Conservation (phyloP, 1,140 invertebrate species). For the Ruditapes philippinarum region DNA sequence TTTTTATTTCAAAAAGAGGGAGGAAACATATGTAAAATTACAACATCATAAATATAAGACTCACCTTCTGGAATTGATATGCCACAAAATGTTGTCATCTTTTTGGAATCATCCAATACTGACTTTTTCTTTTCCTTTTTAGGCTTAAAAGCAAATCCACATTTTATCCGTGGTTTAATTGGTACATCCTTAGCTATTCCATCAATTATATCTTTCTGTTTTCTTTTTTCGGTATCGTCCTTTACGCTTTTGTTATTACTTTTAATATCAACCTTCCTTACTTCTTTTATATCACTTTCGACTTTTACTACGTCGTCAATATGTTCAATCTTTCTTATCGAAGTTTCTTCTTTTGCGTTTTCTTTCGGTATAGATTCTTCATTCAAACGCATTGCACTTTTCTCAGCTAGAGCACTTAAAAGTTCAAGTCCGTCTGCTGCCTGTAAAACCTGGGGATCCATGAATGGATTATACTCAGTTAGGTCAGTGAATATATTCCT, state of each 20-base stretch:
- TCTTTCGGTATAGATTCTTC: neutral
- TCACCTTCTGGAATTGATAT: slow-evolving; percentile 78
- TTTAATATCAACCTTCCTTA: neutral
- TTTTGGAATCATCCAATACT: slow-evolving; percentile 51
- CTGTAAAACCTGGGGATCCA: slow-evolving; percentile 83
- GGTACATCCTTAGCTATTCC: neutral
- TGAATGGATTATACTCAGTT: slow-evolving; percentile 78
- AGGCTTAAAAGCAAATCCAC: slow-evolving; percentile 57
- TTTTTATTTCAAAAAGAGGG: neutral
- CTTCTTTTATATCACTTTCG: neutral
- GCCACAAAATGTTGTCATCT: slow-evolving; percentile 72
- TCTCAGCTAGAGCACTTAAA: slow-evolving; percentile 94
- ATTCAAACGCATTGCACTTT: slow-evolving; percentile 89
- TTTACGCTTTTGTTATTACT: slow-evolving; percentile 38
- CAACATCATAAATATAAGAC: neutral
- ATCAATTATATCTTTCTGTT: slow-evolving; percentile 55
- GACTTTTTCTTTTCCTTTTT: slow-evolving; percentile 42
- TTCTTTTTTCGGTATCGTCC: slow-evolving; percentile 11
- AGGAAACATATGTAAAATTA: too few relatives aligned
- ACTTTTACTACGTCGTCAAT: neutral
- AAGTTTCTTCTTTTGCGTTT: neutral
- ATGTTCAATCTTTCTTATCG: neutral
- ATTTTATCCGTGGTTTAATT: slow-evolving; percentile 64
- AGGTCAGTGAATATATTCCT: slow-evolving; percentile 46
- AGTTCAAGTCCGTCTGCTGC: slow-evolving; percentile 92